Conservation (phyloP, 2,797 vertebrate species). For the Poeciliopsis paucimaculata region DNA sequence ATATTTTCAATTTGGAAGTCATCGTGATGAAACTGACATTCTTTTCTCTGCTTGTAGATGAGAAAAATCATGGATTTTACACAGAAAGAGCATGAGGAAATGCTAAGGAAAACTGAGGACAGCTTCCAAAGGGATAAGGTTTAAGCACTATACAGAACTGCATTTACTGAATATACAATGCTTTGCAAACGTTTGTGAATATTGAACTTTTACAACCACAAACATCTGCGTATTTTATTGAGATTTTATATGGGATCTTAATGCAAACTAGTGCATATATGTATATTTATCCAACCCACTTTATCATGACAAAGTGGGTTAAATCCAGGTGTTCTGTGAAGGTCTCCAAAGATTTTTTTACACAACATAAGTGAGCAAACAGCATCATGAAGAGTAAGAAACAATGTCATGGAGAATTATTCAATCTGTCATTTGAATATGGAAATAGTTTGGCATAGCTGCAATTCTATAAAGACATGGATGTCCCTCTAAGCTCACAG, state of each 20-base stretch:
- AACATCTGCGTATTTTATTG: background rate
- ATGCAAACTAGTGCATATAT: background rate
- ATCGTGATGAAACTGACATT: slow-evolving; percentile 9
- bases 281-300: no score
- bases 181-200: background rate
- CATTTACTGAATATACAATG: background rate
- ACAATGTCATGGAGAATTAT: background rate
- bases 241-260: background rate
- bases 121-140: slow-evolving; percentile 89
- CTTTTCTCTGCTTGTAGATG: slow-evolving; percentile 69
- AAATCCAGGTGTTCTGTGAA: background rate
- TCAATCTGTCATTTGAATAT: background rate
- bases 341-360: background rate
- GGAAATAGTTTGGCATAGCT: background rate
- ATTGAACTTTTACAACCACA: background rate
- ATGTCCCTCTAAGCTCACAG: background rate
- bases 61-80: slow-evolving; percentile 78
- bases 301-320: no score
- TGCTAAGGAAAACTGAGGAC: slow-evolving; percentile 78
- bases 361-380: background rate
- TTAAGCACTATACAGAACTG: slow-evolving; percentile 19
- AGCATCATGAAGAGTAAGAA: background rate
- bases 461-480: background rate
- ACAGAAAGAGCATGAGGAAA: slow-evolving; percentile 81
- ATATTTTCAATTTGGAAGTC: slow-evolving; percentile 3